Evolutionary conservation across 2,113 vertebrate species (phyloP).

Genomic region (Tenrec ecaudatus): DNA sequence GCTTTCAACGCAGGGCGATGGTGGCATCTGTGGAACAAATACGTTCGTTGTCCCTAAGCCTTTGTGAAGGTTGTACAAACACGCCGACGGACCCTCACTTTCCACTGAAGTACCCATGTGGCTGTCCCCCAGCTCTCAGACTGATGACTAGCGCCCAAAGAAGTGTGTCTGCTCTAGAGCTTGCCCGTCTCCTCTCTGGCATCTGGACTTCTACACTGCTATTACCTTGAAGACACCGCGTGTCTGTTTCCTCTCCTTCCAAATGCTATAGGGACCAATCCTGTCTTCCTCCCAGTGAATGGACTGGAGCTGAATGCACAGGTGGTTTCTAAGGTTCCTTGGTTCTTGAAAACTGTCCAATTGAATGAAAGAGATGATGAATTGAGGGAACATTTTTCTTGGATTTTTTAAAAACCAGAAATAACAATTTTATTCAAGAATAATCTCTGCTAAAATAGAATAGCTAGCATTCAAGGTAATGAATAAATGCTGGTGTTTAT

Average conservation of each 20-base stretch:
- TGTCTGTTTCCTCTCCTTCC: background rate
- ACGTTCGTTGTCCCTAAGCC: background rate
- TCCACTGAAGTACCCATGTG: background rate
- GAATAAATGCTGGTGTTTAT: constrained; percentile 25
- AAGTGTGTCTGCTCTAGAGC: background rate
- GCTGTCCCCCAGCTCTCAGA: background rate
- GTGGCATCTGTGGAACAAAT: background rate
- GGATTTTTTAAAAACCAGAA: constrained; percentile 19
- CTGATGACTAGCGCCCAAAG: background rate
- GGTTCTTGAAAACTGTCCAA: constrained; percentile 25
- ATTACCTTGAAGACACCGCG: background rate
- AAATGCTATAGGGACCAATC: background rate
- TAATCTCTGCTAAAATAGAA: constrained; percentile 48
- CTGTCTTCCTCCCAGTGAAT: background rate
- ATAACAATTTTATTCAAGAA: constrained; percentile 62
- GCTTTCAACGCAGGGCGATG: too few relatives aligned
- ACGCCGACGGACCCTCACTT: accelerated
- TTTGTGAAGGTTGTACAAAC: background rate
- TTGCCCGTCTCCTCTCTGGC: background rate
- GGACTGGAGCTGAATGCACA: background rate
- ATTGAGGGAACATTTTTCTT: background rate
- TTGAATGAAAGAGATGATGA: constrained; percentile 31
- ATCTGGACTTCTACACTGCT: background rate
- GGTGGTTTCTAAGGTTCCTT: background rate
- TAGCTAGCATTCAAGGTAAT: constrained; percentile 31